phyloP scores from a whole-genome alignment of 2,797 vertebrate species.

The Eupleurogrammus muticus region DNA sequence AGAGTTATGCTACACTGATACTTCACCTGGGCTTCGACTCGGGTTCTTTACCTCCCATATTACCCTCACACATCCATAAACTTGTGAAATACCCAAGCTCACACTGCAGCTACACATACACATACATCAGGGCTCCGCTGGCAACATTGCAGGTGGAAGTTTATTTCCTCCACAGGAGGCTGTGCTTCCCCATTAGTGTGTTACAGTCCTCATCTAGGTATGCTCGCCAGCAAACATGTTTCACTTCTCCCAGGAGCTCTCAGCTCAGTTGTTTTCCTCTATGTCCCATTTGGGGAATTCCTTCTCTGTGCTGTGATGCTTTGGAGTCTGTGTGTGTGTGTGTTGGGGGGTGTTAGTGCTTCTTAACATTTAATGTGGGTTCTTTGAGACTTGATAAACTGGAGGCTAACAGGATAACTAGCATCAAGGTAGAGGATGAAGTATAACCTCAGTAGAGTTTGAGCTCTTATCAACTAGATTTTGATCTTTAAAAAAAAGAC shows the following conservation, averaged over 20 bases:
- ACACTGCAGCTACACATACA: constrained; percentile 27
- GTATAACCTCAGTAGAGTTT: constrained; percentile 3
- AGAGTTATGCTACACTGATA: constrained; percentile 39
- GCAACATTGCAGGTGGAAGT: constrained; percentile 40
- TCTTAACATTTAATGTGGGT: constrained; percentile 65
- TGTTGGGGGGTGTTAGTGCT: constrained; percentile 12
- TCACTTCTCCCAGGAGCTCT: constrained; percentile 62
- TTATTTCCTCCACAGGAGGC: constrained; percentile 37
- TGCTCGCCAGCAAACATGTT: constrained; percentile 55
- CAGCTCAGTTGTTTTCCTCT: constrained; percentile 64
- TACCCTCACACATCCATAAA: constrained; percentile 28
- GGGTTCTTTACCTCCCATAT: constrained; percentile 13
- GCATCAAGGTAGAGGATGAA: constrained; percentile 14
- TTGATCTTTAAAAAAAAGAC: constrained; percentile 22
- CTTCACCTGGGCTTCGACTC: constrained; percentile 10
- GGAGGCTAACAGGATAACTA: constrained; percentile 49
- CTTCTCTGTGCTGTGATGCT: constrained; percentile 39
- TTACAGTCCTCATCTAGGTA: constrained; percentile 51
- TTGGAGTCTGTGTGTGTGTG: constrained; percentile 30
- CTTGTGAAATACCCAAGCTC: constrained; percentile 14
- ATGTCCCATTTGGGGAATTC: constrained; percentile 75
- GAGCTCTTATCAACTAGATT: constrained; percentile 16
- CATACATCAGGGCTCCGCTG: constrained; percentile 40
- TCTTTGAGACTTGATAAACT: constrained; percentile 49
- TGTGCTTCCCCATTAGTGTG: constrained; percentile 51